phyloP scores from a whole-genome alignment of 2,113 vertebrate genomes.

The Alectura lathami region DNA sequence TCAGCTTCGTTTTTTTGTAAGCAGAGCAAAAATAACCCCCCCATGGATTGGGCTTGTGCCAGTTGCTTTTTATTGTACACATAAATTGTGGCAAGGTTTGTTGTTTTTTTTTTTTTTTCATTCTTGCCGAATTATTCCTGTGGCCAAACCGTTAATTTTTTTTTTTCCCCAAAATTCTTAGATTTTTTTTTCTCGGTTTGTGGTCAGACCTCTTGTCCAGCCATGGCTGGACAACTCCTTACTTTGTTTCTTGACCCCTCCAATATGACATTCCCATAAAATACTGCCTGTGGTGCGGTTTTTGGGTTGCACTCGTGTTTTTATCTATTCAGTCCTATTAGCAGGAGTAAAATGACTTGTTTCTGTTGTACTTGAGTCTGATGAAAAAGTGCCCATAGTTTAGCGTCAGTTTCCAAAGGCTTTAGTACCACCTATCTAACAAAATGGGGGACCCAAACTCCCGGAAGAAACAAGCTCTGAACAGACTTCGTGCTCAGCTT shows the following conservation, averaged over 20 bases:
- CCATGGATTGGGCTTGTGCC: slow-evolving; percentile 79
- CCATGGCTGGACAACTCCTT: slow-evolving; percentile 73
- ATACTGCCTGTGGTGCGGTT: slow-evolving; percentile 74
- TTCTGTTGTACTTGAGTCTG: slow-evolving; percentile 86
- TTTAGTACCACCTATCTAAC: slow-evolving; percentile 84
- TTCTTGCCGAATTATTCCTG: slow-evolving; percentile 67
- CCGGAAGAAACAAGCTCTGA: slow-evolving; percentile 99
- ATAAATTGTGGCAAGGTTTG: slow-evolving; percentile 72
- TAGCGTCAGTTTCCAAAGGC: slow-evolving; percentile 82
- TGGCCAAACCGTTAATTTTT: slow-evolving; percentile 57
- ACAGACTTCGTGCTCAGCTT: slow-evolving; percentile 99
- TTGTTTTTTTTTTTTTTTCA: background rate
- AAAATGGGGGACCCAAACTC: slow-evolving; percentile 99
- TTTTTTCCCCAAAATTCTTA: slow-evolving; percentile 68
- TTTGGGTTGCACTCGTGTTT: slow-evolving; percentile 76
- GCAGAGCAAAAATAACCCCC: slow-evolving; percentile 54
- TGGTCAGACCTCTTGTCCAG: slow-evolving; percentile 56
- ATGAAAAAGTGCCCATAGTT: slow-evolving; percentile 82
- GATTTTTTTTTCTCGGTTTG: background rate
- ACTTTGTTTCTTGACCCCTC: slow-evolving; percentile 77
- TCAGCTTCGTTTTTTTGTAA: slow-evolving; percentile 73
- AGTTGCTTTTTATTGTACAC: slow-evolving; percentile 76
- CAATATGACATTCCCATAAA: slow-evolving; percentile 71
- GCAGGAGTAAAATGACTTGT: slow-evolving; percentile 82
- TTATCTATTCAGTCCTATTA: slow-evolving; percentile 76